phyloP scores from a whole-genome alignment of 2,113 vertebrate genomes.

The Brachyhypopomus occidentalis region DNA sequence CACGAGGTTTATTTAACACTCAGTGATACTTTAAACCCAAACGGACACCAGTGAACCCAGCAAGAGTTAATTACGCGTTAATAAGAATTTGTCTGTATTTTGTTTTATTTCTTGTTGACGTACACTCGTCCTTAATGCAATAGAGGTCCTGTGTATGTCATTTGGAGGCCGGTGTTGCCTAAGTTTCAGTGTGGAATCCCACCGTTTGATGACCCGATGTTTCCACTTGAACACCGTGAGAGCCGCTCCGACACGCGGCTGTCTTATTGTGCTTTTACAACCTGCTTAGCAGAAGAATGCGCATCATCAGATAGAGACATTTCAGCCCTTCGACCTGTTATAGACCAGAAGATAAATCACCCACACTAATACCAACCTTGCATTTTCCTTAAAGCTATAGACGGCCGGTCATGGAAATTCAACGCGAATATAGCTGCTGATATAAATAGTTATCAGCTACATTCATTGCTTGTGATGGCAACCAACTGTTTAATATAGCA shows the following conservation, averaged over 20 bases:
- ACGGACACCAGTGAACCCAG: no score
- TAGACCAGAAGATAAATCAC: background rate
- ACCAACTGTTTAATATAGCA: background rate
- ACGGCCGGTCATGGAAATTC: no score
- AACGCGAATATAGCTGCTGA: background rate
- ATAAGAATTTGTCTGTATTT: no score
- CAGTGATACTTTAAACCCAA: no score
- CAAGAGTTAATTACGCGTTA: no score
- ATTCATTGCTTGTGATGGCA: no score
- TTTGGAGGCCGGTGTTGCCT: conserved; percentile 25
- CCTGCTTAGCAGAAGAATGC: conserved; percentile 44
- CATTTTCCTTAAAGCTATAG: no score
- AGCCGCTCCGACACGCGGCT: background rate
- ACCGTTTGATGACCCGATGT: conserved; percentile 14
- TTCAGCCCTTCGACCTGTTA: conserved; percentile 12
- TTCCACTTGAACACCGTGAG: conserved; percentile 32
- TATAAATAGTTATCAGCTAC: background rate
- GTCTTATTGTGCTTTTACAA: conserved; percentile 48
- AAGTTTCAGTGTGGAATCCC: conserved; percentile 44
- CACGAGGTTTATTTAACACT: no score
- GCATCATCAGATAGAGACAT: conserved; percentile 19
- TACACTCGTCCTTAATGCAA: no score
- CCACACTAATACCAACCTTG: background rate
- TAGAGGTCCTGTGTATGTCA: no score
- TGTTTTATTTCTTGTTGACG: no score